Base-by-base conservation (phyloP, 92 coral and sea anemone species). In the Paramuricea clavata region DNA sequence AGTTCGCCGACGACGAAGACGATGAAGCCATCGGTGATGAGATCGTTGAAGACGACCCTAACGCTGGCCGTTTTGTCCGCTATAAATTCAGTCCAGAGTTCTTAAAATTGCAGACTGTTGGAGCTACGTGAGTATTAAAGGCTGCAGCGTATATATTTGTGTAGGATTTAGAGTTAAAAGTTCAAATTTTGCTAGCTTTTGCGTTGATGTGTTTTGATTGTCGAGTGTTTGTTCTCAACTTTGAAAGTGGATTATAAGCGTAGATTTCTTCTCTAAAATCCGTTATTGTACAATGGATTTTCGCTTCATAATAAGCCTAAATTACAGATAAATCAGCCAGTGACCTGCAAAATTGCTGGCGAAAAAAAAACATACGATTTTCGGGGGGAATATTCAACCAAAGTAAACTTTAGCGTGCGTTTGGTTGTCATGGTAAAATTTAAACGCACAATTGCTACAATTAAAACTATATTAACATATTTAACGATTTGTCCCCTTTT, bases 31-130 rank as follows among this genome's bases (percentile, higher is more conserved):
- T 16, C 19, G 78, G 57, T 19, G 57, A 72, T 72, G 84, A 60
- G 21, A 36, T 65, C 2, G 72, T 59, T 30, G 73, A 79, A 2
- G 99, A 97, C 19, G 99, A 97, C 87, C 99, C 99, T 0, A 97
- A 97, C 81, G 99, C 99, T 17, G 99, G 99, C 17, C 94, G 99
- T 17, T 97, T 94, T 54, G 99, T 97, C 44, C 94, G 99, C 71
- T 97, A 97, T 92, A 97, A 97, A 83, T 97, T 97, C 85, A 93
- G 94, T 0, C 67, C 98, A 35, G 99, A 97, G 60, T 97, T 97
- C 81, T 92, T 97, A 69, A 91, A 92, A 74, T 82, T 97, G 19
- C 91, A 88, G 43, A 97, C 99, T 19, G 95, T 97, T 52, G 99
- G 99, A 64, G 99, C 99, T 34, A 97, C 99, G 99, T 97, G 74